These are phyloP conservation scores for Bothrops jararaca DNA, from an alignment of 2,113 vertebrate species.

Conservation along the genomic window DNA sequence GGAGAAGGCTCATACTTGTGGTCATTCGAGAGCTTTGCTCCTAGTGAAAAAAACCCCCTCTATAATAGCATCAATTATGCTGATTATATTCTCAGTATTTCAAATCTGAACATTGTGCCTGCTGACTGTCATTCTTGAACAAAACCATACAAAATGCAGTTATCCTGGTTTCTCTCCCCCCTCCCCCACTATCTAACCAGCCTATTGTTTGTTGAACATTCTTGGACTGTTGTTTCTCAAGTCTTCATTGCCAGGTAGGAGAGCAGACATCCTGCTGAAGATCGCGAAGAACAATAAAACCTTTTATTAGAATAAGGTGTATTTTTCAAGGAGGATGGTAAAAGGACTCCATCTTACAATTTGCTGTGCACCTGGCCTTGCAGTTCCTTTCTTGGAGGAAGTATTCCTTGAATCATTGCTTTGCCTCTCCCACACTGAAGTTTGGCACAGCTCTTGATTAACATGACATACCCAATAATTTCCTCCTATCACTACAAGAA, in stretches of 20 bases:
- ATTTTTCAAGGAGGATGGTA: neutral
- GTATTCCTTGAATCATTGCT: neutral
- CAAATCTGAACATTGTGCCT: neutral
- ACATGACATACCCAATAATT: neutral
- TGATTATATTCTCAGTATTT: too few relatives aligned
- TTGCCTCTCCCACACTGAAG: neutral
- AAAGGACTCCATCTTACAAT: neutral
- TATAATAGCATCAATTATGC: too few relatives aligned
- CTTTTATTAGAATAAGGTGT: neutral
- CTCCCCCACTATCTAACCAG: neutral
- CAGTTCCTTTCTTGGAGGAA: neutral
- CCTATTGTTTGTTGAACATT: neutral
- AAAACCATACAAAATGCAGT: neutral
- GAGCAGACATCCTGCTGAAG: neutral
- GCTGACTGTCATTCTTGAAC: neutral
- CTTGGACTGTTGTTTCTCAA: neutral
- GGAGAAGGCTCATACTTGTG: neutral
- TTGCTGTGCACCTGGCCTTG: neutral
- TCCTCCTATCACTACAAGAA: neutral
- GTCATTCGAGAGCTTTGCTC: neutral
- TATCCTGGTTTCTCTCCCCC: neutral
- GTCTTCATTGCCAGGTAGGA: neutral
- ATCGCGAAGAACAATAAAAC: neutral
- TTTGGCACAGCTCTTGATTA: neutral
- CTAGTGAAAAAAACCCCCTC: neutral